A percentile compares a stretch with the other conserved stretches of the same genome.
Conservation (phyloP, 1,140 invertebrate species). For the Drosophila serrata region DNA sequence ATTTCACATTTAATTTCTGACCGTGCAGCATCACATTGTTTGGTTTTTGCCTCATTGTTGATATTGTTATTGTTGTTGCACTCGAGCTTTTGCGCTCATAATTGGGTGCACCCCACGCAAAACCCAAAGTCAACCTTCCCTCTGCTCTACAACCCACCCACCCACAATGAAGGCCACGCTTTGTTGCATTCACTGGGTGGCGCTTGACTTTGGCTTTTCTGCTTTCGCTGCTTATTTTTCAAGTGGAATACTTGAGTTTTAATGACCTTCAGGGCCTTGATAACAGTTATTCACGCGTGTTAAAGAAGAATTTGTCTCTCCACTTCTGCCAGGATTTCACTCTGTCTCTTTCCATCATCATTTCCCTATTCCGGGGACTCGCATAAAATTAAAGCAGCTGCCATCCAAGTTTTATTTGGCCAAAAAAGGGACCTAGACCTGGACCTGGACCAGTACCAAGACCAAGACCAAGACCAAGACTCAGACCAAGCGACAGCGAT, state of each 20-base stretch:
- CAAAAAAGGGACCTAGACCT: background rate
- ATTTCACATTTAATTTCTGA: background rate
- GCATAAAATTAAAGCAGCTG: constrained; percentile 71
- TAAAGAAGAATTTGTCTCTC: constrained; percentile 55
- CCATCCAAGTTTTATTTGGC: constrained; percentile 59
- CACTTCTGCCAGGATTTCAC: constrained; percentile 22
- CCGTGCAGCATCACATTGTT: constrained; percentile 62
- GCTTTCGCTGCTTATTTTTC: constrained; percentile 58
- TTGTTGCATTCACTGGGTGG: constrained; percentile 63
- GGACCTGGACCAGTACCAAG: background rate
- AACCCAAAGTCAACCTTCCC: background rate
- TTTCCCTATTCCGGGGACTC: constrained; percentile 12
- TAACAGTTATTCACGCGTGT: constrained; percentile 71
- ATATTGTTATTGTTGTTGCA: constrained; percentile 60
- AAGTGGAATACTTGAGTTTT: constrained; percentile 71
- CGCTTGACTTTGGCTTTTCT: constrained; percentile 53
- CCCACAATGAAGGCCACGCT: constrained; percentile 42
- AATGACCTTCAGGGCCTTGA: constrained; percentile 73
- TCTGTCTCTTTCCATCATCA: constrained; percentile 23
- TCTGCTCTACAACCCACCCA: background rate
- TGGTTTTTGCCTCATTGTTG: constrained; percentile 55
- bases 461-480: background rate
- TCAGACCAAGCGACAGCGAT: constrained; percentile 26
- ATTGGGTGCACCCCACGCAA: constrained; percentile 61
- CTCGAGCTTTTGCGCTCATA: constrained; percentile 74